phyloP scores from a whole-genome alignment of 2,888 invertebrate species.

The Drymonia ruficornis region DNA sequence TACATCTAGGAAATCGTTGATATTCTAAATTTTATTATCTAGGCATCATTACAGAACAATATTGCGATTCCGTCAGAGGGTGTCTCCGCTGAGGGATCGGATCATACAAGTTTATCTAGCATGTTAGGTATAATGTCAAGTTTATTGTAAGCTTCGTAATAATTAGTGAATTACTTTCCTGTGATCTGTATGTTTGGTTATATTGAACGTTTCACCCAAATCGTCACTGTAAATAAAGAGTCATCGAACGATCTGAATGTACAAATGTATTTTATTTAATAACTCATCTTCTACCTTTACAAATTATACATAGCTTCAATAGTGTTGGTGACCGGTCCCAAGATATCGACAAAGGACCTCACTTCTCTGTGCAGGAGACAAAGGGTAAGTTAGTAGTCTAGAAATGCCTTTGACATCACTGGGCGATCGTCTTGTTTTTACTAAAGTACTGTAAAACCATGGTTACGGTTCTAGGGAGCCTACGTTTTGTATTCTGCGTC shows the following conservation, averaged over 20 bases:
- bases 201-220: conserved; percentile 63
- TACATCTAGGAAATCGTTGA: conserved; percentile 61
- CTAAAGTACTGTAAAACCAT: too few species aligned
- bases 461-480: too few species aligned
- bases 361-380: neutral
- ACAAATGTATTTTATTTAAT: conserved; percentile 62
- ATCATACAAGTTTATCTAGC: conserved; percentile 47
- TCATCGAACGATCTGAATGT: conserved; percentile 84
- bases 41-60: conserved; percentile 46
- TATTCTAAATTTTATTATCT: conserved; percentile 68
- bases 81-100: conserved; percentile 33
- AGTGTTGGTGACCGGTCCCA: neutral
- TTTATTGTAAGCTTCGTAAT: conserved; percentile 64
- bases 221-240: conserved; percentile 80
- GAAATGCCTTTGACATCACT: conserved; percentile 4
- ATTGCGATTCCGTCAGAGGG: conserved; percentile 42
- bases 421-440: neutral
- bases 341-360: neutral
- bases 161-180: conserved; percentile 66
- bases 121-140: conserved; percentile 47
- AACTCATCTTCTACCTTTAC: conserved; percentile 9
- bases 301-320: too few species aligned
- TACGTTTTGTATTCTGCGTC: too few species aligned
- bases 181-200: conserved; percentile 73
- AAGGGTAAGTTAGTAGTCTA: conserved; percentile 3